These are phyloP conservation scores for Mohoua ochrocephala DNA, from an alignment of 2,113 vertebrate genomes.

Conservation along the genomic window DNA sequence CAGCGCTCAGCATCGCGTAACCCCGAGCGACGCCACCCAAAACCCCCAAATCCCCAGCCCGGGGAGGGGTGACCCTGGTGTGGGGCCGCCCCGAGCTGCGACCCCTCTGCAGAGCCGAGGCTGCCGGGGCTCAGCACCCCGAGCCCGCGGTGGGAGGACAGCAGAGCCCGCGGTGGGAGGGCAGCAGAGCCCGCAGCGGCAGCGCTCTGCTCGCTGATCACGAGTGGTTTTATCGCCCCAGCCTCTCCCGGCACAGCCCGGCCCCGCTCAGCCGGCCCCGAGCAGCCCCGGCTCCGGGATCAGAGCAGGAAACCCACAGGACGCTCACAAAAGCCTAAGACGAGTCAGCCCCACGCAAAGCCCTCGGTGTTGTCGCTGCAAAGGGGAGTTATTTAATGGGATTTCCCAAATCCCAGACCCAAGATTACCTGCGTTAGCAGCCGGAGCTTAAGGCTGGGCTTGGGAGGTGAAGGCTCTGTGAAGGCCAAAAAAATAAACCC, in stretches of 20 bases:
- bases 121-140: background rate
- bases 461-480: background rate
- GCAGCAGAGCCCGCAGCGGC: background rate
- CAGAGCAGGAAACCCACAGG: background rate
- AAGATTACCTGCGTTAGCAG: background rate
- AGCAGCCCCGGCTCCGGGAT: background rate
- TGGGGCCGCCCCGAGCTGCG: background rate
- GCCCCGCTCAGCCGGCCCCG: background rate
- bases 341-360: background rate
- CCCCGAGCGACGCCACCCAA: accelerated
- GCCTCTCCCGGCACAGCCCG: background rate
- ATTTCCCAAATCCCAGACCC: background rate
- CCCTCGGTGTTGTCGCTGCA: background rate
- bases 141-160: too few species aligned
- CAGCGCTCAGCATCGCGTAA: background rate
- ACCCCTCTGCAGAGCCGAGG: background rate
- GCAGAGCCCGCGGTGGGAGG: too few species aligned
- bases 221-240: background rate
- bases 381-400: background rate
- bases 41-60: accelerated
- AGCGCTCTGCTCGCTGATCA: background rate
- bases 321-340: background rate
- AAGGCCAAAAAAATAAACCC: background rate
- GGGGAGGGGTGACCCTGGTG: background rate
- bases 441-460: background rate